These are phyloP conservation scores for Zoroaster sp. DNA, from an alignment of 53 echinoderm and acorn worm genomes.

Conservation along the genomic window DNA sequence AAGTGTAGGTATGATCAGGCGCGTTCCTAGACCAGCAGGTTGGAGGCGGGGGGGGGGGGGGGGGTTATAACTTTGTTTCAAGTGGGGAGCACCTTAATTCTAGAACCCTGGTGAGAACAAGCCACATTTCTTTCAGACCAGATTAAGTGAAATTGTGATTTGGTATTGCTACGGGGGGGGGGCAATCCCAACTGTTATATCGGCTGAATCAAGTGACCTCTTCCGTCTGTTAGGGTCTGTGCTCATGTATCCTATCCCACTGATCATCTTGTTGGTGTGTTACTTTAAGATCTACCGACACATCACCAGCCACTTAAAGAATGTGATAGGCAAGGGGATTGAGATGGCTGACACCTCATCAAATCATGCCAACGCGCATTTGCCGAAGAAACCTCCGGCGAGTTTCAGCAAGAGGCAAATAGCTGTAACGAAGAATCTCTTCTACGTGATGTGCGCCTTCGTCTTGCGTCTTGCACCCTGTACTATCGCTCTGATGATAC, in stretches of 20 bases:
- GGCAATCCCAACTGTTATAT: too few species aligned
- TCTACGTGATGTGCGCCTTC: constrained; percentile 70
- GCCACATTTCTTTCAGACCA: too few species aligned
- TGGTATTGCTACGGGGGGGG: too few species aligned
- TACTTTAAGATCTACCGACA: constrained; percentile 64
- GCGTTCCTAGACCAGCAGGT: too few species aligned
- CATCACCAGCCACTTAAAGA: constrained; percentile 51
- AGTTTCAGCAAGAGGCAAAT: constrained; percentile 41
- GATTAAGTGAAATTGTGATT: too few species aligned
- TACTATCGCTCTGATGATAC: constrained; percentile 49
- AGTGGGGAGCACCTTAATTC: too few species aligned
- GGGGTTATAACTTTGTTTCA: too few species aligned
- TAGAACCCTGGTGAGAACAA: too few species aligned
- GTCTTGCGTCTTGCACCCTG: constrained; percentile 57
- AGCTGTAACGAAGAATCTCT: constrained; percentile 67
- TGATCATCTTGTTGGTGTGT: constrained; percentile 53
- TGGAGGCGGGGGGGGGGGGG: too few species aligned
- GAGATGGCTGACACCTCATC: constrained; percentile 10
- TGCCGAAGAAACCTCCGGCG: background rate
- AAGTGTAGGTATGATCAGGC: too few species aligned
- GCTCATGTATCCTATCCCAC: constrained; percentile 51
- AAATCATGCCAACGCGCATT: background rate
- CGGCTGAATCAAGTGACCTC: too few species aligned
- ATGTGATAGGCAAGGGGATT: background rate
- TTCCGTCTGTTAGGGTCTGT: constrained; percentile 52